These are phyloP conservation scores for Muntiacus muntjak DNA, from an alignment of 2,113 vertebrate genomes.

Conservation along the genomic window DNA sequence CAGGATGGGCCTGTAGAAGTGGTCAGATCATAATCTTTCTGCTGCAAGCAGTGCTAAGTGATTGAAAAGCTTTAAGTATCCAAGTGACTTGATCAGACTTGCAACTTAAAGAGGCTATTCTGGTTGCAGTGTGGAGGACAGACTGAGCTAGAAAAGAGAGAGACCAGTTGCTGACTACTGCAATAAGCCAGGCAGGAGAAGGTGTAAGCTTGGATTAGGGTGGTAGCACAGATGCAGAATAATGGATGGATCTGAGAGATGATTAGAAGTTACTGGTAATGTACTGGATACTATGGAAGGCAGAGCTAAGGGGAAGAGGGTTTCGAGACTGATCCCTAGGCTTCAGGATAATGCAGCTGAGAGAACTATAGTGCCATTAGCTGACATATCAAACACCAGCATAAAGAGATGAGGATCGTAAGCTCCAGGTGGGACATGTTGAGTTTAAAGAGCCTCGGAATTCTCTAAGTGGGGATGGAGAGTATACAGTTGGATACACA, in stretches of 20 bases:
- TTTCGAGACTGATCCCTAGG: not conserved
- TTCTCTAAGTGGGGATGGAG: not conserved
- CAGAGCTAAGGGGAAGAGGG: not conserved
- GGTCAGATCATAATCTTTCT: not conserved
- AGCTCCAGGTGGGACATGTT: not conserved
- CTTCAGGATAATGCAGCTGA: not conserved
- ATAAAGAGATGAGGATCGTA: not conserved
- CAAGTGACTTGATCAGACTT: not conserved
- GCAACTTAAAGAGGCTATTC: not conserved
- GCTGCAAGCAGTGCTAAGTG: not conserved
- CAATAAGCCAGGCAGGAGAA: not conserved
- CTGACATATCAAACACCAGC: not conserved
- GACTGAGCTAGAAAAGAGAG: not conserved
- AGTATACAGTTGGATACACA: not conserved
- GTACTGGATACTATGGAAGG: not conserved
- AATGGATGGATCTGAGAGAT: not conserved
- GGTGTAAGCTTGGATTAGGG: not conserved
- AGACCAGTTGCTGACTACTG: not conserved
- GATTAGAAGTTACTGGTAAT: not conserved
- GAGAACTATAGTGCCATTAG: not conserved
- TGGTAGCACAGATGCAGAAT: not conserved
- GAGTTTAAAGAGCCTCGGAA: not conserved
- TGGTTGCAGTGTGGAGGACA: not conserved
- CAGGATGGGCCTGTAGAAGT: not conserved
- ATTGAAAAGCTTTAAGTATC: not conserved